Conservation (phyloP, 1,140 invertebrate species). For the Amyelois transitella region DNA sequence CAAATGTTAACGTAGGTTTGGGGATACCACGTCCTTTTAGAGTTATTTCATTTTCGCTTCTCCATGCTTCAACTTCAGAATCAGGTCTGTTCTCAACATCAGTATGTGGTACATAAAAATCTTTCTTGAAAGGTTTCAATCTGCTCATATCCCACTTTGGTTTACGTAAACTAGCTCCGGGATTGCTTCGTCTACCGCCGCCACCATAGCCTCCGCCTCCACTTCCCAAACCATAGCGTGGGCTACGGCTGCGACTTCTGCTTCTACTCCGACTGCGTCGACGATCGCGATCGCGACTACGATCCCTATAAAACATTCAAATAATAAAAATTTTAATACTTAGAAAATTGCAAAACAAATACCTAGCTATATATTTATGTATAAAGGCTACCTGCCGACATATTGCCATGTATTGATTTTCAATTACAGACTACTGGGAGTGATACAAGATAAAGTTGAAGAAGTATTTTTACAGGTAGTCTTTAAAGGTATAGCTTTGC, state of each 20-base stretch:
- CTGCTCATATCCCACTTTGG: constrained; percentile 86
- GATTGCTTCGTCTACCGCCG: constrained; percentile 73
- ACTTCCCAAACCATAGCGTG: constrained; percentile 53
- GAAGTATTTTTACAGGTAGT: too few species aligned
- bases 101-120: constrained; percentile 91
- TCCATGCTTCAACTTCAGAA: constrained; percentile 84
- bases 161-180: constrained; percentile 76
- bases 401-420: too few species aligned
- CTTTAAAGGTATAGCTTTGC: too few species aligned
- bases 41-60: constrained; percentile 86
- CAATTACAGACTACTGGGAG: too few species aligned
- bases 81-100: constrained; percentile 81
- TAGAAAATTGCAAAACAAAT: too few species aligned
- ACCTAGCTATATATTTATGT: too few species aligned
- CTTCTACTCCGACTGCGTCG: constrained; percentile 61
- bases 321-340: background rate
- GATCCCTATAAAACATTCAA: constrained; percentile 38
- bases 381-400: too few species aligned
- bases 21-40: constrained; percentile 85
- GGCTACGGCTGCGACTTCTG: constrained; percentile 61
- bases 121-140: constrained; percentile 92
- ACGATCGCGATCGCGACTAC: constrained; percentile 61
- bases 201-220: constrained; percentile 59
- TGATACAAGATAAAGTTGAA: too few species aligned
- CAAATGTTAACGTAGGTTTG: constrained; percentile 88